These are phyloP conservation scores for Papilio xuthus DNA, from an alignment of 1,140 invertebrate genomes.

Conservation along the genomic window DNA sequence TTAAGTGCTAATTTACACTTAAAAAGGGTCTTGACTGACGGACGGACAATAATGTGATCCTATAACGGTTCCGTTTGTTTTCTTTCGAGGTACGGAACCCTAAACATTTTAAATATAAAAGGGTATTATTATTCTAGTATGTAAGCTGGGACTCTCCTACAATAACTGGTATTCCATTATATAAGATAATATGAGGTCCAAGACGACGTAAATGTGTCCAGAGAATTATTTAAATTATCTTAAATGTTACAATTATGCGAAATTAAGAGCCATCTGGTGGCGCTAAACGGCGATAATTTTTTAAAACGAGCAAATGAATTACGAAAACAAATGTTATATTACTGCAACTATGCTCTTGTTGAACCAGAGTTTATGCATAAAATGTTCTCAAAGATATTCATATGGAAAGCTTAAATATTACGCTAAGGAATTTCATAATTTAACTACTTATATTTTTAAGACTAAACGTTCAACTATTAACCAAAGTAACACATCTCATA, in stretches of 20 bases:
- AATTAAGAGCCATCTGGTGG: conserved; percentile 22
- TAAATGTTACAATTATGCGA: conserved; percentile 37
- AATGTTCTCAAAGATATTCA: neutral
- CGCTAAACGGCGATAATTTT: conserved; percentile 8
- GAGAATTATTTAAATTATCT: conserved; percentile 31
- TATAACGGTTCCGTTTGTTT: no score
- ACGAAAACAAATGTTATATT: conserved; percentile 5
- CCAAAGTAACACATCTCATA: no score
- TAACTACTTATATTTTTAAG: no score
- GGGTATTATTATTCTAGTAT: no score
- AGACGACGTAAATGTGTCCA: neutral
- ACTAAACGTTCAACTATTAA: no score
- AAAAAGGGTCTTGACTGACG: no score
- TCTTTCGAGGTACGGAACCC: no score
- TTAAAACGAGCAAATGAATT: conserved; percentile 1
- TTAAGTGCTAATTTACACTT: conserved; percentile 14
- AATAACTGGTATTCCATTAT: conserved; percentile 27
- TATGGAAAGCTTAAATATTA: no score
- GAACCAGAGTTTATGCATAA: neutral
- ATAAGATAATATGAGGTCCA: conserved; percentile 8
- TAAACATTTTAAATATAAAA: no score
- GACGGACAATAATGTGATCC: no score
- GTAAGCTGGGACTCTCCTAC: no score
- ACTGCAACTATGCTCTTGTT: neutral
- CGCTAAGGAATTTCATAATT: no score